A percentile compares a stretch with the other conserved stretches of the same genome.
Conservation (phyloP, 1,140 invertebrate species). For the Caerostris extrusa region DNA sequence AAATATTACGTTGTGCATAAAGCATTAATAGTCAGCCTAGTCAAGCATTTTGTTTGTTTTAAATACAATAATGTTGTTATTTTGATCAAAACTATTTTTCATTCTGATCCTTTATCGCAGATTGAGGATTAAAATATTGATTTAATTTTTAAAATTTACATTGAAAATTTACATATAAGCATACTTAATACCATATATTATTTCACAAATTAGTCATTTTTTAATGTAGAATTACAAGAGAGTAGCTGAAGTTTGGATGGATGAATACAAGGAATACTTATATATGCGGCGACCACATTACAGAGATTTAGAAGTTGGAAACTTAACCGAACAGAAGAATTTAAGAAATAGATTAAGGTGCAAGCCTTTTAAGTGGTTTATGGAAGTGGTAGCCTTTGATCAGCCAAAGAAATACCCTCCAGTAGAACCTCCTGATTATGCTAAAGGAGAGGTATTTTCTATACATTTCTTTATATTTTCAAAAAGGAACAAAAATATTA, state of each 20-base stretch:
- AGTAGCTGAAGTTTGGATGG: constrained; percentile 81
- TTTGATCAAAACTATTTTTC: too few species aligned
- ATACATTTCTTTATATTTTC: too few species aligned
- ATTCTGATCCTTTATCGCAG: too few species aligned
- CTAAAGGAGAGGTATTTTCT: constrained; percentile 87
- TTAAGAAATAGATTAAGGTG: constrained; percentile 80
- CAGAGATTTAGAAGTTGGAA: constrained; percentile 87
- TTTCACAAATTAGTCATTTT: neutral
- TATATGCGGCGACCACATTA: constrained; percentile 87
- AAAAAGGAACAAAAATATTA: too few species aligned
- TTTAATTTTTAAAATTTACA: neutral
- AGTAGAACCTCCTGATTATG: constrained; percentile 93
- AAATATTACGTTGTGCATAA: too few species aligned
- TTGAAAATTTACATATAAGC: neutral
- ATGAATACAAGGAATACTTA: constrained; percentile 80
- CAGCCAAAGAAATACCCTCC: constrained; percentile 94
- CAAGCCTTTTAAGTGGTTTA: constrained; percentile 94
- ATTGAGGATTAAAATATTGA: neutral
- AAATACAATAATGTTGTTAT: too few species aligned
- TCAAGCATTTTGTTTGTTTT: too few species aligned
- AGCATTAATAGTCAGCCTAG: too few species aligned
- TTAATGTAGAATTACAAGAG: constrained; percentile 78
- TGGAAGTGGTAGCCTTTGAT: constrained; percentile 98
- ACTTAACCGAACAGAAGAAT: constrained; percentile 81
- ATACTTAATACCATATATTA: neutral